Evolutionary conservation across 2,797 vertebrate genomes (phyloP), one percentile per base, ranked within the genome.

Genomic region (Enteromius thamalakanensis): DNA sequence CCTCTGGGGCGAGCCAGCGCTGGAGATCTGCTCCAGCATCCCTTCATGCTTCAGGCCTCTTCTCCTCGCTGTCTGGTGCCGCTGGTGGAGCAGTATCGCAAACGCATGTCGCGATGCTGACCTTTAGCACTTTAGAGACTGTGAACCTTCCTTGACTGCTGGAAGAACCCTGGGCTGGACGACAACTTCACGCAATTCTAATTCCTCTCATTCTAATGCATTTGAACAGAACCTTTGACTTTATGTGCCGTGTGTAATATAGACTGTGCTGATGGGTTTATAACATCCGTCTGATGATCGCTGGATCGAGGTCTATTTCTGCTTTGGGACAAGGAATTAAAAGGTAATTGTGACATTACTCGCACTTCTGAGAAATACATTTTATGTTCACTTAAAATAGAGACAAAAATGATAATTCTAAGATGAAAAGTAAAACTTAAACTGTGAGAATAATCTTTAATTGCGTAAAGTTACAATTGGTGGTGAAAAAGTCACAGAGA

Each of bases 21-120:
- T 5, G 80, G 90, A 26, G 93, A 95, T 42, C 95, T 99, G n/a
- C 94, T 98, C 87, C 93, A 96, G 84, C 97, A 99, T 42, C 96
- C 96, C 3, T 99, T 98, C 90, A 89, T 98, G 88, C 95, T 98
- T 81, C 97, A 98, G 93, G 94, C 95, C 0, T 90, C 94, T 3
- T 92, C 96, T 0, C 96, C 96, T 0, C 94, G 95, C 85, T 98
- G 97, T 90, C 92, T 99, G 87, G 94, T 97, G 4, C 96, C 96
- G 0, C 94, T 99, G 60, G 97, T 98, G 89, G 96, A 97, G 42
- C 95, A 96, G 80, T 95, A 97, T 90, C 94, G 95, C 79, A 97
- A 97, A 86, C 94, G 94, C 40, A 96, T 96, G 91, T 96, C 96
- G 1, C 93, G 94, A 86, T 97, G 96, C 93, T 97, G 93, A 97